Base-by-base conservation (phyloP, 1,140 invertebrate genomes). In the Mactra quadrangularis region DNA sequence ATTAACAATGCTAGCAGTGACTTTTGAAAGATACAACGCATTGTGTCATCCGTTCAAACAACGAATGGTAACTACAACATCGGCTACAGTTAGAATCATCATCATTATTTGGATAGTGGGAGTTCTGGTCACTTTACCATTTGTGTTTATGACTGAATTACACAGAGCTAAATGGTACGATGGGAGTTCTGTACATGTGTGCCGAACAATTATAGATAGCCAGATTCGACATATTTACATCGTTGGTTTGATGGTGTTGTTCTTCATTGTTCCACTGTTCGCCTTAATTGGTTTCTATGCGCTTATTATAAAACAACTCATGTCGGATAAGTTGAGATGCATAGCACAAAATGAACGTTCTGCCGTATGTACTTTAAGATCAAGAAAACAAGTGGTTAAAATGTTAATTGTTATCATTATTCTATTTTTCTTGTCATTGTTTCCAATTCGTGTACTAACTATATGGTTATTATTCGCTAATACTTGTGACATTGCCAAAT, bases 321-420 rank as follows among this genome's bases (percentile, higher is more conserved):
- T 38, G 9, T 74, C 71, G 6, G 71, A 74, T 2, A 74, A n/a
- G 22, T 19, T 57, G 31, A 74, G 31, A 55, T 29, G 29, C 1
- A 3, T 57, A 19, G 31, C 71, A 31, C 4, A 15, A 41, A 66
- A 66, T 45, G 62, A 66, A 29, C 13, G 59, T 11, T 53, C 52
- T 9, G 52, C 52, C 3, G 17, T n/a, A 9, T 35, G 3, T 7
- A 35, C 59, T 33, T 41, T 74, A 57, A 2, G 25, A 9, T 55
- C 78, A 27, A 47, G 87, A 13, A 75, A 60, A 19, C 94, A 95
- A 89, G 94, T 95, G 25, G 96, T 98, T 7, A 89, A 97, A 27
- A 98, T 98, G 97, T 93, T 98, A n/a, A 96, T 96, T 7, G 96
- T 97, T 1, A 97, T 99, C 0, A 97, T 98, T 0, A 89, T 96